phyloP scores from a whole-genome alignment of 2,888 invertebrate species.

The Cabera pusaria region DNA sequence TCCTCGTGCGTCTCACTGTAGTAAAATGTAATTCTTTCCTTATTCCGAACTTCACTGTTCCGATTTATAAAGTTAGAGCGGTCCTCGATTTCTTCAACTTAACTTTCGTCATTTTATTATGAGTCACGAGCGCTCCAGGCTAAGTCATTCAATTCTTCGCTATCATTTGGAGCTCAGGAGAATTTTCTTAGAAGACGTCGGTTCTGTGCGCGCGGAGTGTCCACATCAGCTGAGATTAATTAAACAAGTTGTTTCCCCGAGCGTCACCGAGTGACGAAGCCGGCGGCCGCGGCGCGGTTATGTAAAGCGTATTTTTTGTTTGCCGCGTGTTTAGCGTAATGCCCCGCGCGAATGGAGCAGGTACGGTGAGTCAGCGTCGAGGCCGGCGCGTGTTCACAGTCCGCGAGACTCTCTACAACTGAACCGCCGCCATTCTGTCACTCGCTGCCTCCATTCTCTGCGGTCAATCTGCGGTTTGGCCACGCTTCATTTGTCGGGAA shows the following conservation, averaged over 20 bases:
- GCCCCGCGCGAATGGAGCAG: slow-evolving; percentile 25
- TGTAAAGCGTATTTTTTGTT: slow-evolving; percentile 35
- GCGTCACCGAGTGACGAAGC: slow-evolving; percentile 42
- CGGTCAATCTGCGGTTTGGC: slow-evolving; percentile 84
- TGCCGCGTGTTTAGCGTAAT: slow-evolving; percentile 38
- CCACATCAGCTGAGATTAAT: slow-evolving; percentile 69
- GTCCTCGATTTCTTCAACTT: slow-evolving; percentile 71
- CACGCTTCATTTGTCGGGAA: slow-evolving; percentile 84
- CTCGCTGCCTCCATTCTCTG: slow-evolving; percentile 83
- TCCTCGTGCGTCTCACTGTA: slow-evolving; percentile 36
- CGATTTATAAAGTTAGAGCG: slow-evolving; percentile 39
- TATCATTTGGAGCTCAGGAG: slow-evolving; percentile 56
- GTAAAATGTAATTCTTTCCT: slow-evolving; percentile 48
- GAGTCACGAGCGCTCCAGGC: slow-evolving; percentile 61
- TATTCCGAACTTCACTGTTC: slow-evolving; percentile 52
- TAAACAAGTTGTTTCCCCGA: slow-evolving; percentile 57
- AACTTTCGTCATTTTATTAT: slow-evolving; percentile 81
- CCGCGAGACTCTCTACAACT: slow-evolving; percentile 75
- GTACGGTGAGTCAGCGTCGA: slow-evolving; percentile 41
- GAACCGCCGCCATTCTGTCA: slow-evolving; percentile 82
- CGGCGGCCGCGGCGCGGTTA: slow-evolving; percentile 26
- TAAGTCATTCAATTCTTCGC: slow-evolving; percentile 49
- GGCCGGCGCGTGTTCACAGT: slow-evolving; percentile 65
- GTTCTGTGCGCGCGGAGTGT: slow-evolving; percentile 38
- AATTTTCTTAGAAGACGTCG: slow-evolving; percentile 14